A percentile compares a stretch with the other conserved stretches of the same genome.
Evolutionary conservation across 2,113 vertebrate genomes (phyloP).

Genomic region (Salvelinus fontinalis): DNA sequence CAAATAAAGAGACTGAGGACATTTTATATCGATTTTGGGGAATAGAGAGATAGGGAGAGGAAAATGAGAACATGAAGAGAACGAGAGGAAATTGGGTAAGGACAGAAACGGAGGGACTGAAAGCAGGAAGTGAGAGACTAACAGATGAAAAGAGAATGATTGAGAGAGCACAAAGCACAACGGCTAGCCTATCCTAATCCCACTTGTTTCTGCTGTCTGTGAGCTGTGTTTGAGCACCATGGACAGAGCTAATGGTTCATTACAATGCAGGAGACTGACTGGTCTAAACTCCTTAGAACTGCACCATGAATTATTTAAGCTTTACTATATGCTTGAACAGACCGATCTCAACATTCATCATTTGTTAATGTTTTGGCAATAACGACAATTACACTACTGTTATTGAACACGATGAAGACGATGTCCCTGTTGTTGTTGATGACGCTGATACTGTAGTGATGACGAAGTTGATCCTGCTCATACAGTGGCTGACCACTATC

Average conservation of each 20-base stretch:
- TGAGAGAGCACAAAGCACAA: slow-evolving; percentile 37
- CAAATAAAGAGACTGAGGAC: background rate
- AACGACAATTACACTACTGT: too few species aligned
- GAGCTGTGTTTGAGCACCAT: slow-evolving; percentile 33
- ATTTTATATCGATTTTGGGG: background rate
- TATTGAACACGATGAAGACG: too few species aligned
- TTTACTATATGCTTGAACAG: too few species aligned
- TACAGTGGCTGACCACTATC: too few species aligned
- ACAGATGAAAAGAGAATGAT: slow-evolving; percentile 25
- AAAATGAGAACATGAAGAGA: slow-evolving; percentile 5
- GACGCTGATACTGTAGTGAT: too few species aligned
- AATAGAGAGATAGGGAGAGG: slow-evolving; percentile 1
- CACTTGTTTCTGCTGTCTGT: background rate
- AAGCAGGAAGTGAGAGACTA: slow-evolving; percentile 30
- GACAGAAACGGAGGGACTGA: slow-evolving; percentile 1
- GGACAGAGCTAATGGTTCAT: slow-evolving; percentile 20
- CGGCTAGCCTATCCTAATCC: slow-evolving; percentile 23
- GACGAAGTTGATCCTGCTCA: too few species aligned
- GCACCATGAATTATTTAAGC: too few species aligned
- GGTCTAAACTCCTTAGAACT: too few species aligned
- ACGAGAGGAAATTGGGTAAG: background rate
- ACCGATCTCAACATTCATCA: too few species aligned
- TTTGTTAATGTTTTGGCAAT: too few species aligned
- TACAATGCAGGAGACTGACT: background rate
- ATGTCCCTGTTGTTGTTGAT: too few species aligned